Evolutionary conservation across 2,113 vertebrate genomes (phyloP).

Genomic region (Percopsis transmontana): DNA sequence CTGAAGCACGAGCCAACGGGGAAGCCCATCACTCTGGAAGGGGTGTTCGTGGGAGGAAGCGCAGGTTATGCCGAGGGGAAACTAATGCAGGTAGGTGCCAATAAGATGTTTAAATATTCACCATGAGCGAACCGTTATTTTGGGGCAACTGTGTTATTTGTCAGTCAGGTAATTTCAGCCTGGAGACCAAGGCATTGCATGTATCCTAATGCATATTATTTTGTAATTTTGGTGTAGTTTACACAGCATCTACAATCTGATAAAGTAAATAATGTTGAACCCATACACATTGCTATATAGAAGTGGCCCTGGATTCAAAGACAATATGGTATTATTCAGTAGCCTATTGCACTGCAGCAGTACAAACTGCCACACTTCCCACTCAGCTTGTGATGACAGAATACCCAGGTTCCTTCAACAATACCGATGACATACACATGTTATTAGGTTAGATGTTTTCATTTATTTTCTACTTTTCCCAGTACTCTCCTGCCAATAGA

Average conservation of each 20-base stretch:
- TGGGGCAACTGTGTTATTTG: not conserved
- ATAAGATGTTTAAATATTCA: not conserved
- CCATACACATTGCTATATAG: slow-evolving; percentile 31
- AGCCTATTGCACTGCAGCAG: slow-evolving; percentile 5
- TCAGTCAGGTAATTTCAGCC: not conserved
- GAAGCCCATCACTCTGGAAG: slow-evolving; percentile 86
- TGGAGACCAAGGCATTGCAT: not conserved
- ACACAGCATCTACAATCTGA: slow-evolving; percentile 25
- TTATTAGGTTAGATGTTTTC: slow-evolving; percentile 50
- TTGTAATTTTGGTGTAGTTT: slow-evolving; percentile 17
- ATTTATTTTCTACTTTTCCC: slow-evolving; percentile 29
- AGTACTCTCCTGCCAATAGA: slow-evolving; percentile 16
- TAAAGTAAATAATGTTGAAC: slow-evolving; percentile 24
- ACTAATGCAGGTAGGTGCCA: slow-evolving; percentile 89
- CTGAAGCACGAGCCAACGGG: slow-evolving; percentile 85
- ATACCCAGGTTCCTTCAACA: slow-evolving; percentile 41
- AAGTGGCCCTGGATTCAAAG: slow-evolving; percentile 26
- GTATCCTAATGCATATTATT: not conserved
- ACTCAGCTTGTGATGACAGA: slow-evolving; percentile 46
- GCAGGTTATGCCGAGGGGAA: slow-evolving; percentile 88
- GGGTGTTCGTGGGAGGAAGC: slow-evolving; percentile 88
- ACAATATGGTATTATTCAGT: not conserved
- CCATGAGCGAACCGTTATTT: not conserved
- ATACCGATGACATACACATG: slow-evolving; percentile 49
- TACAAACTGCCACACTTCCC: slow-evolving; percentile 10